Evolutionary conservation across 2,888 invertebrate species (phyloP).

Genomic region (Hermaeophaga mercurialis): DNA sequence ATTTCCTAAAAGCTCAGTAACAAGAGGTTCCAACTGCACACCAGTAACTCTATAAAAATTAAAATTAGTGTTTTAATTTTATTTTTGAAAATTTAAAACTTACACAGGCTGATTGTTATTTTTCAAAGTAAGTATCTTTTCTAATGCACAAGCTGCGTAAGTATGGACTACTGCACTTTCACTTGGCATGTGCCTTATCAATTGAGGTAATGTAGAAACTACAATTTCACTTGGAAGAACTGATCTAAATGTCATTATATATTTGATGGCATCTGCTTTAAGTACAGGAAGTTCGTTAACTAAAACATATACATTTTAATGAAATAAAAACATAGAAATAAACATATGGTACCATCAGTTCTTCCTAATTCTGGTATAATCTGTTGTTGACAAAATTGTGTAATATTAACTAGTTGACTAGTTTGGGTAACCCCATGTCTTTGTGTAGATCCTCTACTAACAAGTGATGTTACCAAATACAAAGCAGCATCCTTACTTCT

Average conservation of each 20-base stretch:
- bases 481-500: constrained; percentile 94
- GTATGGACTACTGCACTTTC: constrained; percentile 89
- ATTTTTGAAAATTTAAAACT: constrained; percentile 46
- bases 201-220: constrained; percentile 73
- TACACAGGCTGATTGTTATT: constrained; percentile 63
- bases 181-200: constrained; percentile 77
- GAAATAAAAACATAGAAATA: not conserved
- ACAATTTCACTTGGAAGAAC: constrained; percentile 82
- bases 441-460: constrained; percentile 85
- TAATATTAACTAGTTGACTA: constrained; percentile 86
- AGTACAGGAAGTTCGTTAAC: constrained; percentile 88
- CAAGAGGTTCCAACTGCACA: constrained; percentile 69
- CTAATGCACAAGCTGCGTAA: constrained; percentile 91
- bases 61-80: not conserved
- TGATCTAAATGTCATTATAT: constrained; percentile 93
- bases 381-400: constrained; percentile 86
- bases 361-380: constrained; percentile 85
- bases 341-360: constrained; percentile 63
- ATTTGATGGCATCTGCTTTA: constrained; percentile 96
- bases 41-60: constrained; percentile 61
- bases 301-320: constrained; percentile 56
- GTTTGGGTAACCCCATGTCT: constrained; percentile 91
- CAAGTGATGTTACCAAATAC: constrained; percentile 94
- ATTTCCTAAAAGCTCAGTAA: constrained; percentile 71
- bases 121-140: constrained; percentile 82